Percentiles rank a stretch among this genome's conserved stretches.
Conservation (phyloP, 1,140 invertebrate species). For the Acromyrmex charruanus region DNA sequence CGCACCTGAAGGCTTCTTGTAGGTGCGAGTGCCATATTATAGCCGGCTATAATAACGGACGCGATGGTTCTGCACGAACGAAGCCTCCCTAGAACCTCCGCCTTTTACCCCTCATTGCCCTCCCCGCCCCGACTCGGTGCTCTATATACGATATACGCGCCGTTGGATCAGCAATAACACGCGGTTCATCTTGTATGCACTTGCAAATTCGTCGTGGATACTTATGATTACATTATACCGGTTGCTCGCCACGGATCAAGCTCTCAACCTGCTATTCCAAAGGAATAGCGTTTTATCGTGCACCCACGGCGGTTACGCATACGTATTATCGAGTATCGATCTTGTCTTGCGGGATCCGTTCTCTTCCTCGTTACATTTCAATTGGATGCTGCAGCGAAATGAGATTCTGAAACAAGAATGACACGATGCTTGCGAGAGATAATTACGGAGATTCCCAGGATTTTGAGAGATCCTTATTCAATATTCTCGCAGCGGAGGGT, state of each 20-base stretch:
- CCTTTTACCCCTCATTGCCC: neutral
- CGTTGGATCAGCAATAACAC: conserved; percentile 32
- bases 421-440: neutral
- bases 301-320: conserved; percentile 59
- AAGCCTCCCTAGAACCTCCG: neutral
- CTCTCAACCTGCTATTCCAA: conserved; percentile 48
- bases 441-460: conserved; percentile 37
- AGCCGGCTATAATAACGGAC: conserved; percentile 60
- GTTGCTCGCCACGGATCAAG: conserved; percentile 44
- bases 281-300: conserved; percentile 41
- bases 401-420: conserved; percentile 16
- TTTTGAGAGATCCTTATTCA: neutral
- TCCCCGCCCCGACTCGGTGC: neutral
- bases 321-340: conserved; percentile 57
- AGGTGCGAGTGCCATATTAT: conserved; percentile 67
- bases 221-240: conserved; percentile 66
- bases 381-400: conserved; percentile 23
- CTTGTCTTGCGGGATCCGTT: neutral
- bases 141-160: conserved; percentile 37
- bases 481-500: neutral
- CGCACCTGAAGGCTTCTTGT: conserved; percentile 55
- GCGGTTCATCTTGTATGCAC: conserved; percentile 48
- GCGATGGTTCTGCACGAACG: conserved; percentile 57
- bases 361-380: conserved; percentile 35
- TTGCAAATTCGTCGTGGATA: conserved; percentile 72